A percentile compares a stretch with the other conserved stretches of the same genome.
These are phyloP conservation scores for Nothobranchius kuhntae DNA, from an alignment of 2,113 vertebrate genomes.

Conservation along the genomic window DNA sequence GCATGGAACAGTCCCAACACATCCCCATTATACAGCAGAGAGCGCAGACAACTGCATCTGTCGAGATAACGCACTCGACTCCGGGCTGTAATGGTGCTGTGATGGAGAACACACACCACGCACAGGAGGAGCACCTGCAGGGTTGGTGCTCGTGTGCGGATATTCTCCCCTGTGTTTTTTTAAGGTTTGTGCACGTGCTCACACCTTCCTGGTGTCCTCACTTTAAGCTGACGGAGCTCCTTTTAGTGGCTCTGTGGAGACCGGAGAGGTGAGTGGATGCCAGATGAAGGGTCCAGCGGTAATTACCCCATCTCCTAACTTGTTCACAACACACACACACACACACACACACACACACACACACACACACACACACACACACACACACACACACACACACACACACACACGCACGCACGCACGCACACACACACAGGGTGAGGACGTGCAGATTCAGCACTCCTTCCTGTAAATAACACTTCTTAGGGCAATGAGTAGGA, in stretches of 20 bases:
- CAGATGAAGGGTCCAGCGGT: slow-evolving; percentile 39
- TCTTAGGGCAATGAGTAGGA: slow-evolving; percentile 14
- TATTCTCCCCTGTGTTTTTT: background rate
- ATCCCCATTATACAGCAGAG: slow-evolving; percentile 49
- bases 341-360: slow-evolving; percentile 20
- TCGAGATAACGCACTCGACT: slow-evolving; percentile 51
- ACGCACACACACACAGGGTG: slow-evolving; percentile 23
- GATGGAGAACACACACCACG: slow-evolving; percentile 1
- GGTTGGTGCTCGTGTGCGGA: background rate
- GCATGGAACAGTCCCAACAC: slow-evolving; percentile 43
- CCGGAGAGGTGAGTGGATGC: slow-evolving; percentile 32
- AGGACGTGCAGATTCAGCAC: slow-evolving; percentile 65
- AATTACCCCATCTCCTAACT: slow-evolving; percentile 39
- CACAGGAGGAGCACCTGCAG: slow-evolving; percentile 1
- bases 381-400: slow-evolving; percentile 25
- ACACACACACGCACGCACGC: slow-evolving; percentile 3
- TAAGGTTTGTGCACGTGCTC: background rate
- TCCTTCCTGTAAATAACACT: slow-evolving; percentile 53
- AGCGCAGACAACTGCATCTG: slow-evolving; percentile 56
- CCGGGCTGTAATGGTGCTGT: slow-evolving; percentile 6
- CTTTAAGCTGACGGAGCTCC: slow-evolving; percentile 22
- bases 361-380: slow-evolving; percentile 1
- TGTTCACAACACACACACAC: slow-evolving; percentile 1
- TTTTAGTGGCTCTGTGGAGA: slow-evolving; percentile 44
- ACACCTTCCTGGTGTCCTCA: background rate